Base-by-base conservation (phyloP, 2,888 invertebrate genomes). In the Dorcus parallelipipedus region DNA sequence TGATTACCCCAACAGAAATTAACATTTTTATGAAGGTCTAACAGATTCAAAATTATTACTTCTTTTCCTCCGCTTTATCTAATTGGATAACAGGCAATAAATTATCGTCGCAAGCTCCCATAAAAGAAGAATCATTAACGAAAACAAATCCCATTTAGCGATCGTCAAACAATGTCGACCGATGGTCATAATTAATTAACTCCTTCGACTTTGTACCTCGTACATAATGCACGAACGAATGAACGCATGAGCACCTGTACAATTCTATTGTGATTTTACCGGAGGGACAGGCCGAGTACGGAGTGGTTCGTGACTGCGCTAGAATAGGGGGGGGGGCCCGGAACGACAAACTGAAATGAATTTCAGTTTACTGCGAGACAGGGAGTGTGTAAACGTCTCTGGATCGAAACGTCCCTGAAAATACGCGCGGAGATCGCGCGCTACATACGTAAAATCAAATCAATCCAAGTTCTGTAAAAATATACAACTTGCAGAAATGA, bases 181-280 rank as follows among this genome's bases (percentile, higher is more conserved):
- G 42, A 42, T 9, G 10, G 7, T 42, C 41, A n/a, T 14, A 14
- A 42, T 42, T 33, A 33, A 10, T 9, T 45, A 42, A 42, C 42
- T 23, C 9, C 45, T 17, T 45, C 14, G 45, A 45, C 45, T 45
- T 45, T 20, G 45, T 45, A 45, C 45, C 45, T 45, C 23, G 17
- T 45, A 7, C 7, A 33, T 33, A 33, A 33, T 33, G 26, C 26
- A 33, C 9, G 45, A 17, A 42, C 42, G 42, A 10, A n/a, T 10
- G 43, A 43, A 43, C 14, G 14, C 17, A 43, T 43, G n/a, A 45
- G 45, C 45, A 45, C 45, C 45, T 45, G 20, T 10, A 45, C 23
- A 45, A 23, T 45, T 45, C 45, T 45, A 45, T 45, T 45, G 45
- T 45, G 45, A 45, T 45, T 45, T 20, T 45, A 45, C 45, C 20